Percentiles rank a stretch among this genome's conserved stretches.
Conservation (phyloP, 1,140 invertebrate genomes). For the Drosophila carrolli region DNA sequence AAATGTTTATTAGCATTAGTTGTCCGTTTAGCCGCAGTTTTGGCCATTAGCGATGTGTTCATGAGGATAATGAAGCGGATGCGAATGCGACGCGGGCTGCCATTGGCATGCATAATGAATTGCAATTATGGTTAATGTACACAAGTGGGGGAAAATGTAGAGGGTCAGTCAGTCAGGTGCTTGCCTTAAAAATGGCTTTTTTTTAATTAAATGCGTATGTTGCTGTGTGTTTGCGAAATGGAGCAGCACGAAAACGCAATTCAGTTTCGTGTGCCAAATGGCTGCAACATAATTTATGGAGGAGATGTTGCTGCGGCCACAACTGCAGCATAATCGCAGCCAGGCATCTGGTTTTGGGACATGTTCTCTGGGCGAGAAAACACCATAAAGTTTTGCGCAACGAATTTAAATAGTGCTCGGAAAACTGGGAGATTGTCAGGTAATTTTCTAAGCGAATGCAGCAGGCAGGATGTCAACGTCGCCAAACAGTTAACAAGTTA, state of each 20-base stretch:
- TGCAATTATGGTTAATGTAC: constrained; percentile 56
- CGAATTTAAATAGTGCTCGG: constrained; percentile 6
- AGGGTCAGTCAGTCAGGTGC: constrained; percentile 21
- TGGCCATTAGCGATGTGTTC: constrained; percentile 25
- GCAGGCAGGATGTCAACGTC: constrained; percentile 18
- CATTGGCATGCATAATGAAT: constrained; percentile 55
- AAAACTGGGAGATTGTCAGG: constrained; percentile 21
- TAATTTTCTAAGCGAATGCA: constrained; percentile 22
- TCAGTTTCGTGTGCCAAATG: constrained; percentile 50
- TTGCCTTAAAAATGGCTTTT: constrained; percentile 25
- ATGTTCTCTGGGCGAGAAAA: constrained; percentile 13
- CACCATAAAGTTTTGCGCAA: constrained; percentile 14
- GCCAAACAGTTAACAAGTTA: constrained; percentile 35
- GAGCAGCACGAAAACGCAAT: constrained; percentile 27
- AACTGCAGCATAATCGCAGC: constrained; percentile 33
- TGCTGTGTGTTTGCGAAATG: constrained; percentile 28
- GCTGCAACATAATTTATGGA: constrained; percentile 62
- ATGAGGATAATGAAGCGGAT: constrained; percentile 35
- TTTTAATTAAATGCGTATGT: constrained; percentile 45
- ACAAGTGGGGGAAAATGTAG: constrained; percentile 2
- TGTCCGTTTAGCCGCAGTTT: constrained; percentile 35
- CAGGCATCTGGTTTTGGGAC: constrained; percentile 8
- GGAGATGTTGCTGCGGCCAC: constrained; percentile 5
- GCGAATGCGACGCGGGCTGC: constrained; percentile 10
- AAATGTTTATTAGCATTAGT: constrained; percentile 51